Conservation (phyloP, 1,140 invertebrate genomes). For the Portunus trituberculatus region DNA sequence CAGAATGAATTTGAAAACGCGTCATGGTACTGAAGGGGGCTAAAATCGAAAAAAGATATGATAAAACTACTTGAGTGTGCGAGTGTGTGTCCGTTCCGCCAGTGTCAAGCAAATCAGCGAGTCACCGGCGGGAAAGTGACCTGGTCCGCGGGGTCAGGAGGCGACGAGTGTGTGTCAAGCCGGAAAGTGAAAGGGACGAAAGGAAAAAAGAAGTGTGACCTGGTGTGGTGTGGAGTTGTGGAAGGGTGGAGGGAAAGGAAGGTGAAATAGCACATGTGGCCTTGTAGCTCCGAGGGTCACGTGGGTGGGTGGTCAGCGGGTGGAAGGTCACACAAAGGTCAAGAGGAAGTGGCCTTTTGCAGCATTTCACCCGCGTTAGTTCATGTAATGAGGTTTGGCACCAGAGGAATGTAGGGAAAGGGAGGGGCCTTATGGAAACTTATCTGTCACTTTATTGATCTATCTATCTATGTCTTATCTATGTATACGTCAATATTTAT, state of each 20-base stretch:
- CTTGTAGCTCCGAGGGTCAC: not conserved
- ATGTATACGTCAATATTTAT: too few relatives aligned
- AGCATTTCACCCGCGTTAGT: not conserved
- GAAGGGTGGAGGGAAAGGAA: not conserved
- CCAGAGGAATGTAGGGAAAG: too few relatives aligned
- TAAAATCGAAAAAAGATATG: too few relatives aligned
- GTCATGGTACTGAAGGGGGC: too few relatives aligned
- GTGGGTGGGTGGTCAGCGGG: not conserved
- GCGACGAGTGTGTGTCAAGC: not conserved
- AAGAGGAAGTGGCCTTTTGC: conserved; percentile 10
- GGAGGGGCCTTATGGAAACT: too few relatives aligned
- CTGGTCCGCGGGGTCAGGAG: not conserved
- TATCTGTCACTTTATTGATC: too few relatives aligned
- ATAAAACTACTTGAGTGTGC: too few relatives aligned
- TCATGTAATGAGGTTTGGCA: too few relatives aligned
- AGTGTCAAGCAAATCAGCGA: not conserved
- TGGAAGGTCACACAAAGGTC: not conserved
- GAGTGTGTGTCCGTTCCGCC: not conserved
- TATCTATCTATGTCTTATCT: too few relatives aligned
- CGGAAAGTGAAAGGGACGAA: not conserved
- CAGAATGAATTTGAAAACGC: too few relatives aligned
- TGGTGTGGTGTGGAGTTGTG: not conserved
- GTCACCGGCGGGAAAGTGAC: not conserved
- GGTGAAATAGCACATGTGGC: not conserved
- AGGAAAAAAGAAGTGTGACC: not conserved